phyloP scores from a whole-genome alignment of 2,888 invertebrate species.

The Copidosoma aretas region DNA sequence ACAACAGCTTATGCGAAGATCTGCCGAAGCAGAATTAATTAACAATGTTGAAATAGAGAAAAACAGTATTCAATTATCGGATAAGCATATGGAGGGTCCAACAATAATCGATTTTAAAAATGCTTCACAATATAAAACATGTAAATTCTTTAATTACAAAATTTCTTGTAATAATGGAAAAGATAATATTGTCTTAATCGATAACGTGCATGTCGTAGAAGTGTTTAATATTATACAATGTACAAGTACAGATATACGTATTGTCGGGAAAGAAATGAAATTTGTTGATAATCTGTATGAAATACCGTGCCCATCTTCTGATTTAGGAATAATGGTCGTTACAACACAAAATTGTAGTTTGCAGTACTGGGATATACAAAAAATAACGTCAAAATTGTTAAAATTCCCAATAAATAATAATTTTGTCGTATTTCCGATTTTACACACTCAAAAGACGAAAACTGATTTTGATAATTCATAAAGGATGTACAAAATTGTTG shows the following conservation, averaged over 20 bases:
- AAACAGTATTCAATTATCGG: neutral
- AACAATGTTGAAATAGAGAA: neutral
- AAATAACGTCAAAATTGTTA: conserved; percentile 2
- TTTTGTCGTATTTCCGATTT: conserved; percentile 6
- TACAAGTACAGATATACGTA: neutral
- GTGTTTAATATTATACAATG: conserved; percentile 9
- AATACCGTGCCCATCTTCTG: neutral
- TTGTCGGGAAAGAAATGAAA: conserved; percentile 8
- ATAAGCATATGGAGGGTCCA: conserved; percentile 8
- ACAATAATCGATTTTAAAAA: neutral
- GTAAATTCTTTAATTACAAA: neutral
- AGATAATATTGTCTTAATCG: conserved; percentile 13
- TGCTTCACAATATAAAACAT: conserved; percentile 17
- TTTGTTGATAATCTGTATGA: neutral
- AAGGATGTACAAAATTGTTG: too few relatives aligned
- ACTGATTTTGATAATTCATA: too few relatives aligned
- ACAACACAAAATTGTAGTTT: neutral
- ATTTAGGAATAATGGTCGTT: conserved; percentile 13
- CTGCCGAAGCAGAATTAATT: neutral
- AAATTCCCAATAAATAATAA: neutral
- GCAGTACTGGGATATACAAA: neutral
- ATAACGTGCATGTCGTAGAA: neutral
- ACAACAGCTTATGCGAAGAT: conserved; percentile 3
- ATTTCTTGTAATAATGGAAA: conserved; percentile 2
- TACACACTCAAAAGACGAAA: conserved; percentile 14